Conservation (phyloP, 1,140 invertebrate genomes). For the Lucilia cuprina region DNA sequence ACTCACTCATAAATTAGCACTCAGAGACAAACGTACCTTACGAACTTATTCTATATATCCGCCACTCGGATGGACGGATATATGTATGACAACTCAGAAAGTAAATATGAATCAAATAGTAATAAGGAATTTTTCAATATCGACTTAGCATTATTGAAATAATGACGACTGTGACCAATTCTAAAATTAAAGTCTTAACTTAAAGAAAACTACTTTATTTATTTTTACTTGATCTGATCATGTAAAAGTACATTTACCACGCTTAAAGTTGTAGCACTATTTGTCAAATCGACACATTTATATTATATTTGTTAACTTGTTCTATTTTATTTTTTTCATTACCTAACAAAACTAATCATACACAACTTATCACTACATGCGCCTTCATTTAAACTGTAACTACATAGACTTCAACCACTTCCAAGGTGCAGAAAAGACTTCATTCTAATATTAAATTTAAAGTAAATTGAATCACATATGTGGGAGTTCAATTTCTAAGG, state of each 20-base stretch:
- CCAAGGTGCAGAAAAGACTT: neutral
- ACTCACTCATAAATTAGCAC: no score
- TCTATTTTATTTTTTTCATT: neutral
- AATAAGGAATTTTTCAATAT: no score
- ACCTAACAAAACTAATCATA: neutral
- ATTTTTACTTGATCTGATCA: neutral
- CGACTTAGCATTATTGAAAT: no score
- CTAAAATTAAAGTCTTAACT: no score
- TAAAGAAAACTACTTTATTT: no score
- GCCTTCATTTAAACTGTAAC: neutral
- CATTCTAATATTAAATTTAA: no score
- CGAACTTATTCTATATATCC: no score
- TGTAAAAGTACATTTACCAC: neutral
- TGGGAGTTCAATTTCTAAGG: neutral
- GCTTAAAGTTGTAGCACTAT: neutral
- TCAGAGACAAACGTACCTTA: no score
- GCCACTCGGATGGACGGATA: no score
- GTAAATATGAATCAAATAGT: no score
- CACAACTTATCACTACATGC: neutral
- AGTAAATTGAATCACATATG: neutral
- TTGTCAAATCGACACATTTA: neutral
- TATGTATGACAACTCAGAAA: no score
- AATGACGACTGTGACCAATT: no score
- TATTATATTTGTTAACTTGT: neutral
- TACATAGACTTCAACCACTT: neutral